phyloP scores from a whole-genome alignment of 2,113 vertebrate genomes.

The Manacus vitellinus region DNA sequence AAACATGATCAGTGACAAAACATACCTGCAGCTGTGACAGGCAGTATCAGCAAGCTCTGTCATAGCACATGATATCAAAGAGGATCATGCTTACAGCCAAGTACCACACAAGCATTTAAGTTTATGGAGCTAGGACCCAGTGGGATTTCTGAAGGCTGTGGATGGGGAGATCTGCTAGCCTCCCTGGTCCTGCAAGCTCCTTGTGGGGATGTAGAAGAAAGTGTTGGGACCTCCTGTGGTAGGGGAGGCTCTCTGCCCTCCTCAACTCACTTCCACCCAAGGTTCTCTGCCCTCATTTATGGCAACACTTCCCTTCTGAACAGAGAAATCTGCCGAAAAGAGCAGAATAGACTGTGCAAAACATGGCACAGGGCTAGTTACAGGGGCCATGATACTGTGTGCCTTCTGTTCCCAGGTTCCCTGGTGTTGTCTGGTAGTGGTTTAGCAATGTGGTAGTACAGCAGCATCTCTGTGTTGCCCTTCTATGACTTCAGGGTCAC shows the following conservation, averaged over 20 bases:
- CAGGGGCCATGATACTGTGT: rapidly evolving
- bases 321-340: neutral
- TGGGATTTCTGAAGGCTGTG: neutral
- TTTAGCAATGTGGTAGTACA: neutral
- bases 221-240: neutral
- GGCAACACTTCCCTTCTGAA: neutral
- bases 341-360: neutral
- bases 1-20: neutral
- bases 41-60: neutral
- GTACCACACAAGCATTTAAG: neutral
- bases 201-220: neutral
- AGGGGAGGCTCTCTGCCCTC: neutral
- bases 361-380: rapidly evolving
- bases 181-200: neutral
- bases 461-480: neutral
- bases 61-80: neutral
- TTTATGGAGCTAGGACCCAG: neutral
- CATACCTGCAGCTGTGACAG: neutral
- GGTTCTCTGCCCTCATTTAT: neutral
- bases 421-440: neutral
- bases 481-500: neutral
- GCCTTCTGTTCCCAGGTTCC: neutral
- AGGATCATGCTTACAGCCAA: neutral
- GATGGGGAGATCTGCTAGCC: neutral
- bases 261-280: neutral